Base-by-base conservation (phyloP, 2,113 vertebrate species). In the Prochilodus magdalenae region DNA sequence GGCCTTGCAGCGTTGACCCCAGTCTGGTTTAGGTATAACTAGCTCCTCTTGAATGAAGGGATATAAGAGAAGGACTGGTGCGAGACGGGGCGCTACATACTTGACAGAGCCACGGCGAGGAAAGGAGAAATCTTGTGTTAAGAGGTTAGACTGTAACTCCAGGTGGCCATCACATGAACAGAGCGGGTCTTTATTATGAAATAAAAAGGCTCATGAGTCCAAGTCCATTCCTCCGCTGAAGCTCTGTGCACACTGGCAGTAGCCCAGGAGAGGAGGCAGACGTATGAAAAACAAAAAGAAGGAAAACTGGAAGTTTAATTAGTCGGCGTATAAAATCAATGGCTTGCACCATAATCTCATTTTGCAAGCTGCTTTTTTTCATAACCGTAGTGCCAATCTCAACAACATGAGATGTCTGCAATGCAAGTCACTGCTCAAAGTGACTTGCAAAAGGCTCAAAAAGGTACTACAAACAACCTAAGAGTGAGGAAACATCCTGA, bases 151-250 rank as follows among this genome's bases (percentile, higher is more conserved):
- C 10, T 73, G 74, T 60, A 15, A 67, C 44, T 63, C 69, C 77
- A n/a, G 72, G 53, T 44, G 33, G 79, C 47, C 79, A 44, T 67
- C 78, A 51, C 57, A 29, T 81, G 62, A 81, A 75, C 72, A 69
- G 73, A 33, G 22, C 73, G 33, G 69, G 57, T 51, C 30, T 81
- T 83, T 75, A 75, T 75, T 30, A 29, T 67, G 59, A 78, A 24
- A 65, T 60, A 74, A 73, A 73, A 75, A 75, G 51, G 80, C 63
- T 75, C 53, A 51, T 24, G 8, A 47, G 80, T 44, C 66, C 60
- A 63, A 36, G 70, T 73, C n/a, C 59, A 36, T 60, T 66, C 71
- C 57, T 60, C n/a, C 14, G 18, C 53, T 24, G 7, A 51, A 40
- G 30, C 12, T 29, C 30, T 13, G 55, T 55, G 14, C 13, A 22